These are phyloP conservation scores for Propsilocerus akamusi DNA, from an alignment of 1,140 invertebrate species.

Conservation along the genomic window DNA sequence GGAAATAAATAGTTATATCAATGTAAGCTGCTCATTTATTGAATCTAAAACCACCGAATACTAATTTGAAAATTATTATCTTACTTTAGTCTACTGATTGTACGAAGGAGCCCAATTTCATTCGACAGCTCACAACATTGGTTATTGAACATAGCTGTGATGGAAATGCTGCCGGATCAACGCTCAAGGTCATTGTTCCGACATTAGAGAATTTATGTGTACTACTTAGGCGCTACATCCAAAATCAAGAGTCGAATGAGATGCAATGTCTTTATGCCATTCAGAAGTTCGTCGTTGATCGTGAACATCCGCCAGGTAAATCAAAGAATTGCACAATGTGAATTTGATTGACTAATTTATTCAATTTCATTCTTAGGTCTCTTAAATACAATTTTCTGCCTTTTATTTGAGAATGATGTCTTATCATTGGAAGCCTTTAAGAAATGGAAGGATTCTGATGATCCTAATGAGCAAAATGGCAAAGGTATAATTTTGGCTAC, in stretches of 20 bases:
- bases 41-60: background rate
- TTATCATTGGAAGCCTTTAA: background rate
- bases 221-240: background rate
- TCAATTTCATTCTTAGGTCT: background rate
- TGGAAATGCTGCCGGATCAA: background rate
- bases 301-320: background rate
- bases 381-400: background rate
- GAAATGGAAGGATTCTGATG: background rate
- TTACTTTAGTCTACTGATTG: background rate
- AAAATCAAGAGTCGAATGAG: background rate
- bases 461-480: background rate
- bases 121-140: background rate
- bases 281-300: background rate
- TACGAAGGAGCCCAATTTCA: background rate
- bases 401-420: background rate
- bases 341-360: background rate
- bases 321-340: background rate
- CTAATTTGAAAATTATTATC: background rate
- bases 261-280: background rate
- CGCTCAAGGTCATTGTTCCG: background rate
- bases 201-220: background rate
- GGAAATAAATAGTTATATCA: background rate
- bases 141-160: background rate
- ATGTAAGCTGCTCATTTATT: background rate
- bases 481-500: background rate